phyloP scores from a whole-genome alignment of 1,140 invertebrate species.

The Matsumurasca onukii region DNA sequence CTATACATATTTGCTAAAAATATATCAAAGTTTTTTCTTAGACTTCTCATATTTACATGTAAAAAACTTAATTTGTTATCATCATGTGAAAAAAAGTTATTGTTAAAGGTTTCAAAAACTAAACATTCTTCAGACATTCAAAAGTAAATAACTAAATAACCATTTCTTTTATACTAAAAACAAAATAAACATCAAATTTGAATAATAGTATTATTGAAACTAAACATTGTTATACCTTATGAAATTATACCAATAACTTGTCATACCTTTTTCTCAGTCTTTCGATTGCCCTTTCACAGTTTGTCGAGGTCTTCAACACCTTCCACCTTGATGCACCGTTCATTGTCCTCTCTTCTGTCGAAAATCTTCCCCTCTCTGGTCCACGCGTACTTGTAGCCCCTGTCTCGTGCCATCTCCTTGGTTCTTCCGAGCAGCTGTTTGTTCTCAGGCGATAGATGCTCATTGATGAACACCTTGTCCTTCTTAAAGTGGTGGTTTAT shows the following conservation, averaged over 20 bases:
- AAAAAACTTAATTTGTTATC: conserved; percentile 11
- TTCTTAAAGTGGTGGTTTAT: conserved; percentile 1
- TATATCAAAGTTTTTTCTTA: conserved; percentile 1
- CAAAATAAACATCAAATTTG: neutral
- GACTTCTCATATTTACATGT: conserved; percentile 14
- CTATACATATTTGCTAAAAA: neutral
- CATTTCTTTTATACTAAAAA: neutral
- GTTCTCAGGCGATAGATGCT: conserved; percentile 12
- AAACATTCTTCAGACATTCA: too few relatives aligned
- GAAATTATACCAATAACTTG: neutral
- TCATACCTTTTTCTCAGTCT: neutral
- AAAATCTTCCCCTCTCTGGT: neutral
- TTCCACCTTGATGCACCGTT: neutral
- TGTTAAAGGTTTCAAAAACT: neutral
- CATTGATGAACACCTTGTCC: conserved; percentile 11
- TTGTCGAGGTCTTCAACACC: conserved; percentile 4
- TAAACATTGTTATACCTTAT: neutral
- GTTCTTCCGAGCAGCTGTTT: conserved; percentile 6
- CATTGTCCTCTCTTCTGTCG: neutral
- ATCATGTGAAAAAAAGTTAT: neutral
- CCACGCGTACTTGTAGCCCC: neutral
- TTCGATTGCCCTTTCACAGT: conserved; percentile 7
- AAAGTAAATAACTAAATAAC: too few relatives aligned
- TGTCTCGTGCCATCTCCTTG: conserved; percentile 3
- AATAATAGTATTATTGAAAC: neutral